Conservation (phyloP, 2,113 vertebrate genomes). For the Ciconia boyciana region DNA sequence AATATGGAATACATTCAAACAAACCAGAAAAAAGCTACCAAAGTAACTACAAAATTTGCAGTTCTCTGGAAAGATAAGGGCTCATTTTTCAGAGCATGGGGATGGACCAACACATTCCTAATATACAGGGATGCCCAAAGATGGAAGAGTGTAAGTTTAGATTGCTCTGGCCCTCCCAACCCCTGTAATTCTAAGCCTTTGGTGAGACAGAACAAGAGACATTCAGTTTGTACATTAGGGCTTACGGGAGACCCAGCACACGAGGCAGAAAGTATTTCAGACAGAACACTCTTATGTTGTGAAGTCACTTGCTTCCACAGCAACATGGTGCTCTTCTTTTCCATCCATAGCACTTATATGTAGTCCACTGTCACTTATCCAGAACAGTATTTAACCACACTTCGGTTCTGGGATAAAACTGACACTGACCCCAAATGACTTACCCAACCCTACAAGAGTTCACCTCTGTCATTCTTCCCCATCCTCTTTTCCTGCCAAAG, state of each 20-base stretch:
- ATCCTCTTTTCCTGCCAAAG: not conserved
- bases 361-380: not conserved
- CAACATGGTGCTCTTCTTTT: not conserved
- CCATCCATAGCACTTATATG: not conserved
- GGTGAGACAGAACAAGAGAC: not conserved
- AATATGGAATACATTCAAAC: not conserved
- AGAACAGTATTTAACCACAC: not conserved
- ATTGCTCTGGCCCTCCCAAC: not conserved
- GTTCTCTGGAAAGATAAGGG: not conserved
- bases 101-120: not conserved
- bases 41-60: not conserved
- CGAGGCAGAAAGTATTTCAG: not conserved
- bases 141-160: not conserved
- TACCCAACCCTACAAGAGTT: not conserved
- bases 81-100: not conserved
- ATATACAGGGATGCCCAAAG: not conserved
- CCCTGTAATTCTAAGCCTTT: not conserved
- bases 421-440: not conserved
- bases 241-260: not conserved
- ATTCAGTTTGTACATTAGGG: not conserved
- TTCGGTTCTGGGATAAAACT: fast-evolving
- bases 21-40: not conserved
- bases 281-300: not conserved
- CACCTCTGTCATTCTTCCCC: not conserved
- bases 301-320: not conserved